Conservation (phyloP, 2,113 vertebrate species). For the Xiphias gladius region DNA sequence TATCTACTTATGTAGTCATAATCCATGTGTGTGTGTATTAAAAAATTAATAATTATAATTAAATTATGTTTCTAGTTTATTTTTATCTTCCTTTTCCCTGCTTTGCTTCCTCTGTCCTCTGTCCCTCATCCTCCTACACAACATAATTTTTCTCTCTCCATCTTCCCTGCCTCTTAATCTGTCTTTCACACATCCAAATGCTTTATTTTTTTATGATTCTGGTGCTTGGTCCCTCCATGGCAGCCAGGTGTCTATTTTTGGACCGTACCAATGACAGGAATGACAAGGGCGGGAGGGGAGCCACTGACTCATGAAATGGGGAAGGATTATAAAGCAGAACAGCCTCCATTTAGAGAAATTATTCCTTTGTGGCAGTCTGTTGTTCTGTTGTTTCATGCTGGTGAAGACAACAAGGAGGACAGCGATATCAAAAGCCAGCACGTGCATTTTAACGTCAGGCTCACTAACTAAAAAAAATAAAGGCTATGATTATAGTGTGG, state of each 20-base stretch:
- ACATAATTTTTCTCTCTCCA: neutral
- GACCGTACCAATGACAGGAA: constrained; percentile 68
- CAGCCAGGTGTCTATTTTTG: constrained; percentile 79
- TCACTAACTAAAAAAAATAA: constrained; percentile 25
- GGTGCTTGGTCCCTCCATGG: constrained; percentile 36
- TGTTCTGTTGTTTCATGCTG: constrained; percentile 44
- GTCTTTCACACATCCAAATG: constrained; percentile 31
- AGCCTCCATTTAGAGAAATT: constrained; percentile 76
- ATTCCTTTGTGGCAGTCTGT: constrained; percentile 58
- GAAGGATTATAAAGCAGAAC: constrained; percentile 70
- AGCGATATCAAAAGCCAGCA: constrained; percentile 18
- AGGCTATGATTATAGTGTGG: constrained; percentile 58
- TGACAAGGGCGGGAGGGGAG: constrained; percentile 47
- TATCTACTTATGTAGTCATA: neutral
- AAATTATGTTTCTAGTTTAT: neutral
- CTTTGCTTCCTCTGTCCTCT: neutral
- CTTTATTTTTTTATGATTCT: constrained; percentile 48
- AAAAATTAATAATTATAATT: too few species aligned
- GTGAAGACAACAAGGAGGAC: constrained; percentile 33
- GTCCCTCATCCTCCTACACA: constrained; percentile 13
- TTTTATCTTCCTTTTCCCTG: neutral
- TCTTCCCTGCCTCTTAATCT: constrained; percentile 22
- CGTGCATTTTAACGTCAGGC: constrained; percentile 48
- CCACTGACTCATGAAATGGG: constrained; percentile 73
- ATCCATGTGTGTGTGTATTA: neutral